Conservation (phyloP, 1,140 invertebrate genomes). For the Linepithema humile region DNA sequence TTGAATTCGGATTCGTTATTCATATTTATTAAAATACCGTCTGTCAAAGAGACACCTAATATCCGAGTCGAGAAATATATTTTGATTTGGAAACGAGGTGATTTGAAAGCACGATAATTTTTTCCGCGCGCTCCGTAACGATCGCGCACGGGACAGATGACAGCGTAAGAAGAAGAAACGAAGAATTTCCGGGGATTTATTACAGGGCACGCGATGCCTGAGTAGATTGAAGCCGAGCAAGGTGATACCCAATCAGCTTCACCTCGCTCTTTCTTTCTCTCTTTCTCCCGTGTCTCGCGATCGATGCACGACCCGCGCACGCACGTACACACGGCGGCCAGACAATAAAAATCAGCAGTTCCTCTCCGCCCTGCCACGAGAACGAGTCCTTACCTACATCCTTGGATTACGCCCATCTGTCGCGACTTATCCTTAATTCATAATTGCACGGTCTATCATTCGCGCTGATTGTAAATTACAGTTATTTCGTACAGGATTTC, state of each 20-base stretch:
- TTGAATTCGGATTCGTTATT: background rate
- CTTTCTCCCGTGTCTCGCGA: slow-evolving; percentile 47
- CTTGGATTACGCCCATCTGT: slow-evolving; percentile 47
- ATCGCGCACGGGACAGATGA: background rate
- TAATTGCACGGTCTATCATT: slow-evolving; percentile 64
- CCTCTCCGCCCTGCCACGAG: slow-evolving; percentile 19
- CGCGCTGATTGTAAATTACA: slow-evolving; percentile 69
- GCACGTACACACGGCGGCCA: background rate
- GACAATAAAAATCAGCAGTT: slow-evolving; percentile 58
- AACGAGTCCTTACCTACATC: slow-evolving; percentile 31
- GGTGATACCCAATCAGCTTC: slow-evolving; percentile 68
- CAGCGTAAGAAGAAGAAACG: slow-evolving; percentile 34
- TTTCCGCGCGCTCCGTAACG: slow-evolving; percentile 4
- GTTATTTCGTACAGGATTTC: slow-evolving; percentile 48
- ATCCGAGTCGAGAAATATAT: background rate
- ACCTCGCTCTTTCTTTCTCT: too few species aligned
- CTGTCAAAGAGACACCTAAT: background rate
- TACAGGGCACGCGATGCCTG: slow-evolving; percentile 61
- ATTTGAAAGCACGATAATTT: slow-evolving; percentile 39
- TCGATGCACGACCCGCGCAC: slow-evolving; percentile 36
- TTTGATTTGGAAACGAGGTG: too few species aligned
- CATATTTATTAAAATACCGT: background rate
- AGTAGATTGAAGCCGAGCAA: slow-evolving; percentile 66
- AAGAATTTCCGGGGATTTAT: slow-evolving; percentile 66
- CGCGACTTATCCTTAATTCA: slow-evolving; percentile 68